phyloP scores from a whole-genome alignment of 1,140 invertebrate species.

The Lordiphosa collinella region DNA sequence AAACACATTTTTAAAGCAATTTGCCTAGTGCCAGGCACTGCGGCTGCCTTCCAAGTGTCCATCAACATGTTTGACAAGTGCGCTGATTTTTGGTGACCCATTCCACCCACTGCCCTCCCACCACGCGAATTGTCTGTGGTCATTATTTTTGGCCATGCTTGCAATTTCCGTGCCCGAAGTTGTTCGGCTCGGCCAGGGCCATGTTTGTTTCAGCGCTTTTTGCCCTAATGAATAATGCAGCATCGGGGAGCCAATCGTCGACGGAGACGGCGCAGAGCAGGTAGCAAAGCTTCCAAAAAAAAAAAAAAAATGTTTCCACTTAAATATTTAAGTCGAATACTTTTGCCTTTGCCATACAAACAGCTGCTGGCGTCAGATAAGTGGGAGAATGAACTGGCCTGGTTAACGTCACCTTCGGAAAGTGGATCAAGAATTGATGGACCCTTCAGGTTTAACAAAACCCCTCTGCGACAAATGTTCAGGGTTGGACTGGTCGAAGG shows the following conservation, averaged over 20 bases:
- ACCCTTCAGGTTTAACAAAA: too few species aligned
- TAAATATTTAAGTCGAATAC: slow-evolving; percentile 73
- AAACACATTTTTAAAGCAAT: slow-evolving; percentile 59
- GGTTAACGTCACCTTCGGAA: too few species aligned
- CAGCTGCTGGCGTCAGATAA: background rate
- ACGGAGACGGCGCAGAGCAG: slow-evolving; percentile 18
- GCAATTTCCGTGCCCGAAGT: slow-evolving; percentile 62
- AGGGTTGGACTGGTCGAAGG: too few species aligned
- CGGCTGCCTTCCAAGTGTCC: slow-evolving; percentile 68
- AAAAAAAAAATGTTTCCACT: slow-evolving; percentile 49
- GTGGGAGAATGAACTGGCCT: too few species aligned
- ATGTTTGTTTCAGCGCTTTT: slow-evolving; percentile 37
- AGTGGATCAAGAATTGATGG: too few species aligned
- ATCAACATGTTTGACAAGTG: slow-evolving; percentile 73
- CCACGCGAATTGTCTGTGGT: slow-evolving; percentile 45
- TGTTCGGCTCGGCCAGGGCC: slow-evolving; percentile 28
- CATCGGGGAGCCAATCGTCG: slow-evolving; percentile 30
- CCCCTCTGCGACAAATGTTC: too few species aligned
- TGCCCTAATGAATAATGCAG: slow-evolving; percentile 69
- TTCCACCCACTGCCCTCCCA: background rate
- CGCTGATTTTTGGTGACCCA: slow-evolving; percentile 52
- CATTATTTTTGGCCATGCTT: slow-evolving; percentile 75
- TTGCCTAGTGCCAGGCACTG: slow-evolving; percentile 31
- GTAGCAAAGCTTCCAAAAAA: slow-evolving; percentile 21
- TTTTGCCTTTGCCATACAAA: slow-evolving; percentile 15